phyloP scores from a whole-genome alignment of 2,888 invertebrate genomes.

The Cephus nigrinus region DNA sequence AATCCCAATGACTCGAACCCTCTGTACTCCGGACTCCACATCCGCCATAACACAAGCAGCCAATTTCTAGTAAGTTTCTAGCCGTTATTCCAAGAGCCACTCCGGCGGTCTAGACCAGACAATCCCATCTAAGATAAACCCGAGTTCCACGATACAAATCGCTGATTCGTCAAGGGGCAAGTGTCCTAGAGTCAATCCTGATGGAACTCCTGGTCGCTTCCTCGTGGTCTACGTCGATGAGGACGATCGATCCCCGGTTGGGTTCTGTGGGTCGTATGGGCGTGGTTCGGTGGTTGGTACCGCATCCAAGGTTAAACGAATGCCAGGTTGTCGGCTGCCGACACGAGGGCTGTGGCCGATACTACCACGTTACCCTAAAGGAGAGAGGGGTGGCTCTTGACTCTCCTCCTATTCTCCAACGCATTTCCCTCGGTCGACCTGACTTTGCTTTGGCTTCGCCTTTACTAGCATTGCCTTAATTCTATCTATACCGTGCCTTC shows the following conservation, averaged over 20 bases:
- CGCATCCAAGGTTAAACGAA: slow-evolving; percentile 7
- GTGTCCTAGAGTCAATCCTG: not conserved
- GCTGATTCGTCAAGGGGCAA: not conserved
- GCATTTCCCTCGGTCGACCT: not conserved
- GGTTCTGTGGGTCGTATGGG: not conserved
- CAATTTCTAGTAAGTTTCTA: not conserved
- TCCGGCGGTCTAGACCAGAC: not conserved
- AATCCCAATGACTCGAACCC: not conserved
- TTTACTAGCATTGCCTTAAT: not conserved
- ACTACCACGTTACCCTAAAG: not conserved
- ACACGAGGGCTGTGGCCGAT: not conserved
- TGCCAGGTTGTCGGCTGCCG: not conserved
- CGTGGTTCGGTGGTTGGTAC: slow-evolving; percentile 7
- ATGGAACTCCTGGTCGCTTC: not conserved
- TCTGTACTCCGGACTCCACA: not conserved
- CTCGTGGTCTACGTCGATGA: not conserved
- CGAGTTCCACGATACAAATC: not conserved
- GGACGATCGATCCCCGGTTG: not conserved
- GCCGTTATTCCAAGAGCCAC: not conserved
- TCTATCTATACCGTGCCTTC: not conserved
- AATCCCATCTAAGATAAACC: not conserved
- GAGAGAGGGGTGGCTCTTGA: not conserved
- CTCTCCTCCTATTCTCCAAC: not conserved
- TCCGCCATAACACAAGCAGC: not conserved
- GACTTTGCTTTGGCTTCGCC: slow-evolving; percentile 3